phyloP scores from a whole-genome alignment of 2,888 invertebrate genomes.

The Phaedon cochleariae region DNA sequence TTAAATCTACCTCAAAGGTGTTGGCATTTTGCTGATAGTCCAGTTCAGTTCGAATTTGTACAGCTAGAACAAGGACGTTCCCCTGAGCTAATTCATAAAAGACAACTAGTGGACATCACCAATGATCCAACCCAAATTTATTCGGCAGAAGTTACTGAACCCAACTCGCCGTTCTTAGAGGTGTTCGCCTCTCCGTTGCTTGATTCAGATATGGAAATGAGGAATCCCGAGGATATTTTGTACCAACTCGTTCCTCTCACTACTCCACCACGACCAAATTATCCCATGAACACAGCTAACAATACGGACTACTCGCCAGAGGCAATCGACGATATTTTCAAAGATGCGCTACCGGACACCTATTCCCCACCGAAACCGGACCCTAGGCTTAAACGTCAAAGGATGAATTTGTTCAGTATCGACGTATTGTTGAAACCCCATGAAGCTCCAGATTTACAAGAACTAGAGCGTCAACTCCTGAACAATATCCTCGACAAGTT shows the following conservation, averaged over 20 bases:
- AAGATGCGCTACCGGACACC: slow-evolving; percentile 13
- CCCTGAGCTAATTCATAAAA: background rate
- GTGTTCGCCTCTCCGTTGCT: slow-evolving; percentile 18
- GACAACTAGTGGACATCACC: no score
- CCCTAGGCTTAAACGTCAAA: slow-evolving; percentile 3
- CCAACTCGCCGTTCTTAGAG: slow-evolving; percentile 18
- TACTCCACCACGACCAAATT: no score
- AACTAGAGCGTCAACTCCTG: slow-evolving; percentile 3
- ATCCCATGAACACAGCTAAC: no score
- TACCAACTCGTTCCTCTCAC: no score
- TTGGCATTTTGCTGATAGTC: slow-evolving; percentile 21
- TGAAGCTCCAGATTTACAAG: slow-evolving; percentile 14
- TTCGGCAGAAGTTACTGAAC: background rate
- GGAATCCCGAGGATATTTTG: no score
- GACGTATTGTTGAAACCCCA: slow-evolving; percentile 8
- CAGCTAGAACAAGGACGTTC: slow-evolving; percentile 1
- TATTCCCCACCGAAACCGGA: slow-evolving; percentile 1
- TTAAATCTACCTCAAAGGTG: slow-evolving; percentile 23
- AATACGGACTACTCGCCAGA: slow-evolving; percentile 13
- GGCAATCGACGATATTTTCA: slow-evolving; percentile 21
- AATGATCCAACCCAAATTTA: background rate
- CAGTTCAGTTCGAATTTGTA: slow-evolving; percentile 10
- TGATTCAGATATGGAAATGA: background rate
- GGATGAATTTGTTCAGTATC: slow-evolving; percentile 1
- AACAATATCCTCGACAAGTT: slow-evolving; percentile 11